Evolutionary conservation across 2,888 invertebrate genomes (phyloP), one percentile per base, ranked within the genome.

Genomic region (Thymelicus acteon): DNA sequence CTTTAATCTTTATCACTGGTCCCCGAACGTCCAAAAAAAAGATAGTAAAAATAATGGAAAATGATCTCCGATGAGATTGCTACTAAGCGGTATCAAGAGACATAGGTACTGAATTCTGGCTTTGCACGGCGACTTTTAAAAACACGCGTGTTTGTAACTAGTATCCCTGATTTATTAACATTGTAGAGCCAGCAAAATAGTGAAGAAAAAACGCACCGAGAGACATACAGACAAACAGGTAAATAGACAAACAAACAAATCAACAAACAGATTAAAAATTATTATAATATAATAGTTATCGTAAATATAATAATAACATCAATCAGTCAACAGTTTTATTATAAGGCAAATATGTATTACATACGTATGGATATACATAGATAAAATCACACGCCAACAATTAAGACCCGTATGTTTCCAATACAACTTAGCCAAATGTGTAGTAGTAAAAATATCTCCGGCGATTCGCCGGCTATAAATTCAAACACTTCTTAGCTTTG

Each of bases 391-490:
- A 40, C 7, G 4, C 44, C 1, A 4, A 8, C 37, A 13, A 40
- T 40, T 15, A 6, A 12, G 12, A 39, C 70, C 60, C 70, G 64
- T 70, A 37, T 70, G 48, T 64, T 71, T 61, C 64, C 24, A 60
- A 37, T 62, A 24, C 67, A 73, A 75, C 69, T 72, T 52, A 62
- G 75, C 74, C 77, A 75, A 77, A 77, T 74, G 73, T 71, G 74
- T 70, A 62, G 71, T 60, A 68, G 72, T 76, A 76, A 77, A 75
- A 73, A 77, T 76, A 76, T 72, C 74, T 67, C 63, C 72, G 44
- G 64, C 73, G 64, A 72, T 68, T 72, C 66, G 67, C 63, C 71
- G 47, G 65, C 68, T 60, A 75, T 72, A 69, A 66, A 72, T 72
- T 64, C 72, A 65, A 73, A 72, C 71, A 58, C 64, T 73, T 74